Evolutionary conservation across 2,797 vertebrate genomes (phyloP), one percentile per base, ranked within the genome.

Genomic region (Scarus forsteni): DNA sequence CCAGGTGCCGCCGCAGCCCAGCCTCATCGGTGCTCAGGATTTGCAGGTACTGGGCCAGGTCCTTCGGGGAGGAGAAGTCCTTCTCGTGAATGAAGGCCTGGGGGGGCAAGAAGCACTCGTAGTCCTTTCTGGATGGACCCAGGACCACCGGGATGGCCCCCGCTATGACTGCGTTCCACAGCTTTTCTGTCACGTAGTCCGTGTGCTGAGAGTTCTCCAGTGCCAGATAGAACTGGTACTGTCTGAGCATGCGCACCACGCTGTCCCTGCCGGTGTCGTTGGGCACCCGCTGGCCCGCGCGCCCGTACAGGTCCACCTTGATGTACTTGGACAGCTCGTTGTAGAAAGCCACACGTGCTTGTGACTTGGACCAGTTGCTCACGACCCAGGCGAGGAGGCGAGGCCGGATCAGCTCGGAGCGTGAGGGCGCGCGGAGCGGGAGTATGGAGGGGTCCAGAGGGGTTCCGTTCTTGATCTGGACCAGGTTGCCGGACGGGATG

Each of bases 101-200:
- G 0, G 94, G 83, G 0, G 97, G 98, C 8, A 98, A 76, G 75
- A 98, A 98, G 68, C 93, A 95, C 80, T 99, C 97, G 0, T 99
- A 99, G 90, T 97, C 98, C 74, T 88, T 85, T 53, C 97, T 89
- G 15, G 90, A 64, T 0, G 97, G 96, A 7, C 97, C 97, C n/a
- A 99, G 87, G 3, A 98, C 97, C 10, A 99, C 86, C 0, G 97
- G 98, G 13, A 99, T 92, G 0, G 96, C 90, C 0, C 95, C 94
- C 2, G 96, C 91, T 85, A 7, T 64, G 5, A 99, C 87, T 0
- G 98, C 94, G 10, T 98, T 98, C 97, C 98, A 99, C 63, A 99
- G 90, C 75, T 99, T 99, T 89, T 99, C 97, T 0, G 97, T 98
- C 85, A 99, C 96, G 79, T 99, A 99, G 87, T 99, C 97, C 0